phyloP scores from a whole-genome alignment of 2,113 vertebrate genomes.

The Daboia siamensis region DNA sequence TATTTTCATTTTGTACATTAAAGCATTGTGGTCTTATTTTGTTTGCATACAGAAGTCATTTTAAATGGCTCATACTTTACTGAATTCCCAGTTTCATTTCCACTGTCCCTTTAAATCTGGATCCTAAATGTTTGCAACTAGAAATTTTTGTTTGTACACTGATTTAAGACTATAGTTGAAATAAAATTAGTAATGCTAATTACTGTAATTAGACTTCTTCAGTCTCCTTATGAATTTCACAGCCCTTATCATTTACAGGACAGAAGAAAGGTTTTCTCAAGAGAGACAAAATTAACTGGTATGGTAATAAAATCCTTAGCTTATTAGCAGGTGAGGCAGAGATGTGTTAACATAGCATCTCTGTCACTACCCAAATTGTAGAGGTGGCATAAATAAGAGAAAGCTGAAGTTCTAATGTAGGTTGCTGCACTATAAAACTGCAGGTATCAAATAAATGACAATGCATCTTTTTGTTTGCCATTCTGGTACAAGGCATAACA shows the following conservation, averaged over 20 bases:
- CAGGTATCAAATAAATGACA: not conserved
- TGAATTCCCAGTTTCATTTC: not conserved
- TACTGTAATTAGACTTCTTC: constrained; percentile 33
- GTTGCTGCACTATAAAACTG: not conserved
- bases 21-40: not conserved
- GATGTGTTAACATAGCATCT: constrained; percentile 2
- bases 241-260: constrained; percentile 24
- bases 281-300: constrained; percentile 30
- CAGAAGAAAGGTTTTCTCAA: constrained; percentile 32
- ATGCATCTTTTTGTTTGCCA: not conserved
- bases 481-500: not conserved
- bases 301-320: constrained; percentile 29
- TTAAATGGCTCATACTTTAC: not conserved
- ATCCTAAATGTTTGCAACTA: not conserved
- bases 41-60: not conserved
- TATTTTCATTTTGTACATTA: not conserved
- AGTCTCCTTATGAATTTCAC: constrained; percentile 30
- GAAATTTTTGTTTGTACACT: not conserved
- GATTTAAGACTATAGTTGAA: constrained; percentile 28
- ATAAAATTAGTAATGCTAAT: constrained; percentile 31
- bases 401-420: not conserved
- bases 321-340: constrained; percentile 44
- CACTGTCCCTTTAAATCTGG: not conserved
- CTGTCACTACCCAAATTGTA: constrained; percentile 10
- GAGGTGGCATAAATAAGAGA: constrained; percentile 17